Base-by-base conservation (phyloP, 2,797 vertebrate genomes). In the Neoniphon sammara region DNA sequence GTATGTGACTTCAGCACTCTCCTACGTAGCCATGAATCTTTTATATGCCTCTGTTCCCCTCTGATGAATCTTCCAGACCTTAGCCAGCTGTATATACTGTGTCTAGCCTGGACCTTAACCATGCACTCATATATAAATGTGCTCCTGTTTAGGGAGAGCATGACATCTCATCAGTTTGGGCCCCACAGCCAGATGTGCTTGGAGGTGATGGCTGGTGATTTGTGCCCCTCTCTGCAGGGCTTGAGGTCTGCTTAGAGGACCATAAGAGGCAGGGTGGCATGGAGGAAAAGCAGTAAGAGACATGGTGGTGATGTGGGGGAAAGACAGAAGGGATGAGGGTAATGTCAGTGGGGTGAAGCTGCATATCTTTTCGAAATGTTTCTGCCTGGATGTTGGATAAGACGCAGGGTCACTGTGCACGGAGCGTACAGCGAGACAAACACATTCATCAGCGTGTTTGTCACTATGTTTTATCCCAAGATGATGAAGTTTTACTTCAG, bases 261-360 rank as follows among this genome's bases (percentile, higher is more conserved):
- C 91, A 92, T 93, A 94, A 91, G 90, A 91, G 92, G 90, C 89
- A 87, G 89, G 84, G 84, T 89, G 89, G 86, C 80, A 85, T 60
- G 69, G 46, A 44, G 77, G 18, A 46, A 18, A 68, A 70, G 62
- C 47, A 18, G 71, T 70, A 2, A 44, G 50, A 3, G 63, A 42
- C n/a, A 44, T 12, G 39, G 70, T 73, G 83, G 73, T 57, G 70
- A 55, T 44, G 75, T 30, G 47, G 34, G 7, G 53, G 39, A 5
- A 52, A 69, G 67, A 75, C 66, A 78, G 34, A 67, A 57, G 66
- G 49, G 61, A 56, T 1, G 4, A 72, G 18, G 73, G 57, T 27
- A 47, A 59, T 65, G 75, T 60, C 42, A 46, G 65, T 56, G 60
- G 12, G 0, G 5, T 14, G 36, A 69, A 42, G 66, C 69, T 42